These are phyloP conservation scores for Formica aserva DNA, from an alignment of 2,888 invertebrate genomes.

Conservation along the genomic window DNA sequence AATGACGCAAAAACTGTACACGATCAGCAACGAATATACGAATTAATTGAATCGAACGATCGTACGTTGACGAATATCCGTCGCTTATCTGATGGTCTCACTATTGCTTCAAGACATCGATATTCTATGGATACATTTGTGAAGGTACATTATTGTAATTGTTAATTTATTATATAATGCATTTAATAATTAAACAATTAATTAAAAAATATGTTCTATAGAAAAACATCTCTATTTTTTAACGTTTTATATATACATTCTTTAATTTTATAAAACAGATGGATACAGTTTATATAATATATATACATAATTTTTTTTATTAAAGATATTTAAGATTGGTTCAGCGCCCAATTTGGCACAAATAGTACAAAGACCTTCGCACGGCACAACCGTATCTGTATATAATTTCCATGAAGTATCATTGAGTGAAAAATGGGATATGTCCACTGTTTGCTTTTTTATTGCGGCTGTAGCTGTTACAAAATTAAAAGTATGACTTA, in stretches of 20 bases:
- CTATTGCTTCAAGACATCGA: constrained; percentile 88
- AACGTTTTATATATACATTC: not conserved
- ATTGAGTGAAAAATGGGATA: constrained; percentile 87
- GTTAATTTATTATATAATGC: constrained; percentile 1
- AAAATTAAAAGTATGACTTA: constrained; percentile 86
- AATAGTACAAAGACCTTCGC: constrained; percentile 87
- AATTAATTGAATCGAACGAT: not conserved
- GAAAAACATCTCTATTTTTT: not conserved
- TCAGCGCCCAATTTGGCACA: constrained; percentile 78
- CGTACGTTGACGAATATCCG: constrained; percentile 85
- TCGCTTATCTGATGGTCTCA: constrained; percentile 87
- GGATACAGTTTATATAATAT: not conserved
- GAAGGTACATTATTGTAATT: constrained; percentile 82
- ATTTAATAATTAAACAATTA: not conserved
- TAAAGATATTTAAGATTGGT: constrained; percentile 34
- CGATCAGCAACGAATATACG: not conserved
- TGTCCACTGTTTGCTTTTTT: constrained; percentile 88
- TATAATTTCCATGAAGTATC: constrained; percentile 89
- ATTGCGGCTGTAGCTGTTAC: constrained; percentile 89
- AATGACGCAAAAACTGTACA: constrained; percentile 86
- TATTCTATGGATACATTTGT: constrained; percentile 87
- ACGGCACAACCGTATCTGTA: constrained; percentile 91
- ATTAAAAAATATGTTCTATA: not conserved
- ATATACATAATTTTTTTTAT: not conserved
- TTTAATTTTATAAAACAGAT: not conserved